These are phyloP conservation scores for Trissoscelio sp. DNA, from an alignment of 2,888 invertebrate genomes.

Conservation along the genomic window DNA sequence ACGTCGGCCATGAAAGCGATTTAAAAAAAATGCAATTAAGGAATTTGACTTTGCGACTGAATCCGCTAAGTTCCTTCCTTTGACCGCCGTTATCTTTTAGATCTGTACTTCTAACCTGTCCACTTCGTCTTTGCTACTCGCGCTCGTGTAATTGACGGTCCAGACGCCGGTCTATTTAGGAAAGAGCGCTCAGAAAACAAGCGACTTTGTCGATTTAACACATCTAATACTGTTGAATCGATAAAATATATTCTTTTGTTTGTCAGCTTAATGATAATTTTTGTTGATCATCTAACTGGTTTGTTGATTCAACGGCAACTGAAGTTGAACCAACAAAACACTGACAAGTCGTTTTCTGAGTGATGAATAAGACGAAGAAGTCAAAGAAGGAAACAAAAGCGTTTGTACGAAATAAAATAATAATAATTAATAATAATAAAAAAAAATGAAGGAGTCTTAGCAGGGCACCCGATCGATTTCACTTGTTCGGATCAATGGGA, in stretches of 20 bases:
- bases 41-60: slow-evolving; percentile 61
- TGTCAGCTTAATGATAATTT: not conserved
- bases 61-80: slow-evolving; percentile 51
- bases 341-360: slow-evolving; percentile 12
- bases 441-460: slow-evolving; percentile 65
- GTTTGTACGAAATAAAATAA: slow-evolving; percentile 50
- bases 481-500: slow-evolving; percentile 63
- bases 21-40: slow-evolving; percentile 70
- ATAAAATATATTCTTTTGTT: not conserved
- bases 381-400: slow-evolving; percentile 62
- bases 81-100: slow-evolving; percentile 49
- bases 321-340: not conserved
- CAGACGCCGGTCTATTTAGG: slow-evolving; percentile 8
- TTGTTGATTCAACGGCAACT: slow-evolving; percentile 10
- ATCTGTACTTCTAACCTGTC: slow-evolving; percentile 27
- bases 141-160: slow-evolving; percentile 12
- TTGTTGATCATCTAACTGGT: not conserved
- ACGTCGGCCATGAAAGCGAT: slow-evolving; percentile 73
- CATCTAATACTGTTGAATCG: not conserved
- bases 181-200: slow-evolving; percentile 3
- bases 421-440: slow-evolving; percentile 35
- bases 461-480: slow-evolving; percentile 64
- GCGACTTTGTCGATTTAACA: slow-evolving; percentile 6
- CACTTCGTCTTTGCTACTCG: slow-evolving; percentile 32
- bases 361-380: slow-evolving; percentile 48